Percentiles rank a stretch among this genome's conserved stretches.
Evolutionary conservation across 2,113 vertebrate species (phyloP).

Genomic region (Dolichotis patagonum): DNA sequence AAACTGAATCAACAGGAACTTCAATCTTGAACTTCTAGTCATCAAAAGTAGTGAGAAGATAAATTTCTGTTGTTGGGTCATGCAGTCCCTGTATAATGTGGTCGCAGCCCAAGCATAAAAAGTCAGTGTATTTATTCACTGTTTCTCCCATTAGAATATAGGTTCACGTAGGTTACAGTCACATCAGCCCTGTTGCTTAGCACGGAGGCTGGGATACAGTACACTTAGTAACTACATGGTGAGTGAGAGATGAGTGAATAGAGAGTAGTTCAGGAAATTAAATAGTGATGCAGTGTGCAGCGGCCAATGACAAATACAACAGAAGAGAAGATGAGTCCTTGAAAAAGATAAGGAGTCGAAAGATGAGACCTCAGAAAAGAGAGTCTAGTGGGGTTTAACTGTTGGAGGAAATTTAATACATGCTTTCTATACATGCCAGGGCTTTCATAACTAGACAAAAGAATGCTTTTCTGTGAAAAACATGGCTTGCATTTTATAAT

Average conservation of each 20-base stretch:
- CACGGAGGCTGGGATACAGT: neutral
- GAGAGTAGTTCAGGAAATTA: too few species aligned
- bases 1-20: neutral
- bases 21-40: neutral
- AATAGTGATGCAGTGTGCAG: neutral
- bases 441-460: neutral
- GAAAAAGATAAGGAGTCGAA: neutral
- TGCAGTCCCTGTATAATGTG: neutral
- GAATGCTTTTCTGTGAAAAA: conserved; percentile 42
- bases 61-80: neutral
- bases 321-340: neutral
- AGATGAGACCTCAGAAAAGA: neutral
- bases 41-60: neutral
- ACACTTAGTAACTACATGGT: neutral
- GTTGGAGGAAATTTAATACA: neutral
- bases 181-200: neutral
- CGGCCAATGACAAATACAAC: too few species aligned
- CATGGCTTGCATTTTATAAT: conserved; percentile 69
- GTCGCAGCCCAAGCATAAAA: neutral
- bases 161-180: neutral
- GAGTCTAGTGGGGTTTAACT: neutral
- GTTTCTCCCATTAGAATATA: neutral
- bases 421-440: neutral
- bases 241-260: neutral
- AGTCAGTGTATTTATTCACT: neutral